Percentiles rank a stretch among this genome's conserved stretches.
phyloP scores from a whole-genome alignment of 1,140 invertebrate genomes.

The Zaprionus ghesquierei region DNA sequence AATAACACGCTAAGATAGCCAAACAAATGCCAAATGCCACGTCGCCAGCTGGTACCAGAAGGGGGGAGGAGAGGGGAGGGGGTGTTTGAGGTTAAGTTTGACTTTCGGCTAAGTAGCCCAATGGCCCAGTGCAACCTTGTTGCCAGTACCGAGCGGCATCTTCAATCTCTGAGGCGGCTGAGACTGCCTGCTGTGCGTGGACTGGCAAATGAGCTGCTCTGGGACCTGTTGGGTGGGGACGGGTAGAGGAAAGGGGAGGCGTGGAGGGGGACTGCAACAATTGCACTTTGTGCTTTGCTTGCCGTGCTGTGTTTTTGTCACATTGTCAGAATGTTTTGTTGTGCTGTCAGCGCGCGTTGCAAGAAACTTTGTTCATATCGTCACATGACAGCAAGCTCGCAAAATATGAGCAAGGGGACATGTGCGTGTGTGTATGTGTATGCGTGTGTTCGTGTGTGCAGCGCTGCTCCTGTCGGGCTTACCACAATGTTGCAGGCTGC shows the following conservation, averaged over 20 bases:
- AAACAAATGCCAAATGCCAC: constrained; percentile 50
- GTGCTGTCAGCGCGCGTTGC: constrained; percentile 59
- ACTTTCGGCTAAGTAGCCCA: constrained; percentile 23
- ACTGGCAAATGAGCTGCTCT: constrained; percentile 26
- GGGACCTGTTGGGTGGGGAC: neutral
- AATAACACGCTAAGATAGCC: constrained; percentile 66
- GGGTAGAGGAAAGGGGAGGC: no score
- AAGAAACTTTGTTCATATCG: constrained; percentile 67
- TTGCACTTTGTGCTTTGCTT: constrained; percentile 55
- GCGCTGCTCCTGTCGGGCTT: constrained; percentile 29
- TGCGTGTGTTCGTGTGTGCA: neutral
- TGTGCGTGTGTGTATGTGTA: neutral
- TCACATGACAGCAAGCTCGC: constrained; percentile 39
- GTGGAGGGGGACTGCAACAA: constrained; percentile 31
- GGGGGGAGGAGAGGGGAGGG: neutral
- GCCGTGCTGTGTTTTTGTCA: constrained; percentile 39
- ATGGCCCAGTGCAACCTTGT: constrained; percentile 33
- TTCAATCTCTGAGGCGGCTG: neutral
- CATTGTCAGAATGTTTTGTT: constrained; percentile 72
- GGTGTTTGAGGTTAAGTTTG: neutral
- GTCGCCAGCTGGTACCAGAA: constrained; percentile 40
- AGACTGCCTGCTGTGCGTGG: constrained; percentile 23
- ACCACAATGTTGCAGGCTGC: constrained; percentile 69
- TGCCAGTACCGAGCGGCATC: constrained; percentile 10
- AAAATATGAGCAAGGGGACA: constrained; percentile 54